Evolutionary conservation across 2,888 invertebrate species (phyloP).

Genomic region (Tachystola acroxantha): DNA sequence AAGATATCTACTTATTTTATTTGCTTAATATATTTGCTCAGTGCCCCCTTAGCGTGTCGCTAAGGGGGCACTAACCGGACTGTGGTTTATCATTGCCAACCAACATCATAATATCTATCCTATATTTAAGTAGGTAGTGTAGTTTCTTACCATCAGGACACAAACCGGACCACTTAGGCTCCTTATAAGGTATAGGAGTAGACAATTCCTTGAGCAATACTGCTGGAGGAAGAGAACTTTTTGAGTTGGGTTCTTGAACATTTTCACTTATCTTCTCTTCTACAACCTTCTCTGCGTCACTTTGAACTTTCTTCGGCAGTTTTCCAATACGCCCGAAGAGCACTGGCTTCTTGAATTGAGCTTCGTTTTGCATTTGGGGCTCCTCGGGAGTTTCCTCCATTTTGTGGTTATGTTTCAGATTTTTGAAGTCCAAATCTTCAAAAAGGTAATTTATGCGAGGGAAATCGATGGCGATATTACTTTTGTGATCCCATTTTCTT

Average conservation of each 20-base stretch:
- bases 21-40: no score
- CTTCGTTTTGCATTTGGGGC: conserved; percentile 22
- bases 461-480: no score
- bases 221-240: conserved; percentile 38
- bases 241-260: conserved; percentile 23
- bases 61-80: no score
- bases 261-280: conserved; percentile 22
- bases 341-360: conserved; percentile 75
- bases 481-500: no score
- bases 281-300: conserved; percentile 24
- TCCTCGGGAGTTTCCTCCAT: conserved; percentile 29
- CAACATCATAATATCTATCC: no score
- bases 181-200: conserved; percentile 81
- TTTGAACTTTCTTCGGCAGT: conserved; percentile 62
- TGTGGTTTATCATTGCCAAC: no score
- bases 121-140: no score
- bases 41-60: no score
- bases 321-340: conserved; percentile 72
- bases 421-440: no score
- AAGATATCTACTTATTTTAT: no score
- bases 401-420: conserved; percentile 22
- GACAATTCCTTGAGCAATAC: conserved; percentile 50
- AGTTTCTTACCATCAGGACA: conserved; percentile 63
- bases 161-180: conserved; percentile 89
- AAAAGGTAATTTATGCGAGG: no score